Conservation (phyloP, 92 coral and sea anemone genomes). For the Metridium senile region DNA sequence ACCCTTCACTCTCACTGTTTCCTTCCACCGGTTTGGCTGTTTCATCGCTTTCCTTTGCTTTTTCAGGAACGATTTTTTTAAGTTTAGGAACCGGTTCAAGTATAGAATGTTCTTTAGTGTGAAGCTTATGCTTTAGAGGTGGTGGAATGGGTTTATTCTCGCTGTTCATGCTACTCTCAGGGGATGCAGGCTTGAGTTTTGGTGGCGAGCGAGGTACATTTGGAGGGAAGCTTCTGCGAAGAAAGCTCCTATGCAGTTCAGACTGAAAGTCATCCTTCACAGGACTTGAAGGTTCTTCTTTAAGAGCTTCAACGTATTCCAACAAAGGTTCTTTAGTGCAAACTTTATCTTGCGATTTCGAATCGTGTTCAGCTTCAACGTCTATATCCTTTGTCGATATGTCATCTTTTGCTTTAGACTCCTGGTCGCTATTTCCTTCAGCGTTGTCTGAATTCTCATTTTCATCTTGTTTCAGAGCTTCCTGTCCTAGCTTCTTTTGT, state of each 20-base stretch:
- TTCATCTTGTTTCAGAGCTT: slow-evolving; percentile 50
- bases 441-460: slow-evolving; percentile 24
- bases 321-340: slow-evolving; percentile 16
- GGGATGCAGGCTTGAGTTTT: slow-evolving; percentile 73
- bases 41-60: slow-evolving; percentile 43
- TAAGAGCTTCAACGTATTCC: slow-evolving; percentile 37
- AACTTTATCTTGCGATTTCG: slow-evolving; percentile 29
- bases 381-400: slow-evolving; percentile 20
- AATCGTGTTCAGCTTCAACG: slow-evolving; percentile 33
- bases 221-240: slow-evolving; percentile 75
- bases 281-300: slow-evolving; percentile 60
- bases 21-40: slow-evolving; percentile 23
- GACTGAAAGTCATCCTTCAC: slow-evolving; percentile 64
- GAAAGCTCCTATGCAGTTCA: slow-evolving; percentile 77
- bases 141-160: slow-evolving; percentile 62
- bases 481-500: slow-evolving; percentile 82
- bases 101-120: slow-evolving; percentile 60
- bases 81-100: slow-evolving; percentile 84
- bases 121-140: slow-evolving; percentile 74
- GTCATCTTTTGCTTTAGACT: slow-evolving; percentile 34
- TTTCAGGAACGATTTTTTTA: slow-evolving; percentile 71
- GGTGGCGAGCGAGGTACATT: slow-evolving; percentile 85
- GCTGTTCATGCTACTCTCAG: slow-evolving; percentile 38
- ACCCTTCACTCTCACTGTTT: slow-evolving; percentile 19
- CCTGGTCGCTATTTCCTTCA: slow-evolving; percentile 51